These are phyloP conservation scores for Seriola quinqueradiata DNA, from an alignment of 2,113 vertebrate species.

Conservation along the genomic window DNA sequence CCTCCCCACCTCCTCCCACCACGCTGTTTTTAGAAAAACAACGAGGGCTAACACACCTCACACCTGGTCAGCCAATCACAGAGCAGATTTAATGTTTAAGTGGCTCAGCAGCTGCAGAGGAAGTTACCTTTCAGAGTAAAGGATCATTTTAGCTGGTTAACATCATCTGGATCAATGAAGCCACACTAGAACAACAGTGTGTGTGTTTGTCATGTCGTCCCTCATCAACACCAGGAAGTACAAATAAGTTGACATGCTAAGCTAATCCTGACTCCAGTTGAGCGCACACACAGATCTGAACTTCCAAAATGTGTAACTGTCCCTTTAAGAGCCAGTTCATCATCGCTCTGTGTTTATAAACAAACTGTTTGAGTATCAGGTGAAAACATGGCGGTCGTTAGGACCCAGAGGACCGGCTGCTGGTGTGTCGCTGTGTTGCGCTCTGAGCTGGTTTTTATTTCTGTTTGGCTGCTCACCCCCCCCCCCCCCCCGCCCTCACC, in stretches of 20 bases:
- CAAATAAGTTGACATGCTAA: no score
- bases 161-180: neutral
- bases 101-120: neutral
- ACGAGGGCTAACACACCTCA: conserved; percentile 39
- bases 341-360: no score
- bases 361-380: neutral
- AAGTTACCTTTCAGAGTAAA: neutral
- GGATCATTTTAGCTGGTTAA: no score
- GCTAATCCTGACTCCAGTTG: no score
- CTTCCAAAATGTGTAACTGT: no score
- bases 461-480: conserved; percentile 79
- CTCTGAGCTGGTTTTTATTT: conserved; percentile 54
- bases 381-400: no score
- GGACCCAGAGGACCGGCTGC: conserved; percentile 22
- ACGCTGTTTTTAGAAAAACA: conserved; percentile 83
- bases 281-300: no score
- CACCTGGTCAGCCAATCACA: conserved; percentile 51
- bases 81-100: neutral
- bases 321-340: no score
- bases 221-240: no score
- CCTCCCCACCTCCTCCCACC: conserved; percentile 40
- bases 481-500: conserved; percentile 69
- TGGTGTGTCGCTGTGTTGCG: conserved; percentile 82
- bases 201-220: no score
- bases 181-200: neutral